Conservation (phyloP, 2,113 vertebrate species). For the Oreochromis tanganicae region DNA sequence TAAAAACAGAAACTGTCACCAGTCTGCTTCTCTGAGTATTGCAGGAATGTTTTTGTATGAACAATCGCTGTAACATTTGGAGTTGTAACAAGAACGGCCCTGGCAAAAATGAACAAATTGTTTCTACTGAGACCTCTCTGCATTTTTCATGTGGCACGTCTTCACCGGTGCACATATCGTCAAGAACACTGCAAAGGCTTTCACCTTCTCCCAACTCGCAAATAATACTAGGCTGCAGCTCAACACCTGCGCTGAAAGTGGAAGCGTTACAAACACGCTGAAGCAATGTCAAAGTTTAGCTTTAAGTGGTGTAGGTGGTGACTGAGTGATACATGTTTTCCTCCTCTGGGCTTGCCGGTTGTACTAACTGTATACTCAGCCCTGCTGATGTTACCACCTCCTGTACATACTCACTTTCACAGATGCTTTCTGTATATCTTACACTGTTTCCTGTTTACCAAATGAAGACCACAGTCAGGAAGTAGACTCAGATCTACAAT, state of each 20-base stretch:
- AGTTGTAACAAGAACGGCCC: neutral
- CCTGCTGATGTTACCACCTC: neutral
- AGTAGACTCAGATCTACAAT: neutral
- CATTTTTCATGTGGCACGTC: neutral
- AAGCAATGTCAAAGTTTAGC: neutral
- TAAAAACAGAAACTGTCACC: neutral
- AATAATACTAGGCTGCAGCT: neutral
- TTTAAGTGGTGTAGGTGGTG: neutral
- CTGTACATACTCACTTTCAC: neutral
- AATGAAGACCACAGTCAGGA: neutral
- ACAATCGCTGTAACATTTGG: neutral
- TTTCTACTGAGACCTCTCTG: neutral
- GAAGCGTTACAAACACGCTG: neutral
- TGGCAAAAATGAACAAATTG: neutral
- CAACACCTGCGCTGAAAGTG: neutral
- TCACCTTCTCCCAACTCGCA: neutral
- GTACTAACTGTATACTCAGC: neutral
- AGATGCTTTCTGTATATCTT: neutral
- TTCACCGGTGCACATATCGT: neutral
- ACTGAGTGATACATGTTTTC: neutral
- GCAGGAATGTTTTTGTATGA: neutral
- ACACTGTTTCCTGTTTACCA: neutral
- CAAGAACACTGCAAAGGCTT: neutral
- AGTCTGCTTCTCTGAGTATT: neutral
- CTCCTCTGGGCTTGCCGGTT: neutral